Base-by-base conservation (phyloP, 2,113 vertebrate species). In the Hepsetus odoe region DNA sequence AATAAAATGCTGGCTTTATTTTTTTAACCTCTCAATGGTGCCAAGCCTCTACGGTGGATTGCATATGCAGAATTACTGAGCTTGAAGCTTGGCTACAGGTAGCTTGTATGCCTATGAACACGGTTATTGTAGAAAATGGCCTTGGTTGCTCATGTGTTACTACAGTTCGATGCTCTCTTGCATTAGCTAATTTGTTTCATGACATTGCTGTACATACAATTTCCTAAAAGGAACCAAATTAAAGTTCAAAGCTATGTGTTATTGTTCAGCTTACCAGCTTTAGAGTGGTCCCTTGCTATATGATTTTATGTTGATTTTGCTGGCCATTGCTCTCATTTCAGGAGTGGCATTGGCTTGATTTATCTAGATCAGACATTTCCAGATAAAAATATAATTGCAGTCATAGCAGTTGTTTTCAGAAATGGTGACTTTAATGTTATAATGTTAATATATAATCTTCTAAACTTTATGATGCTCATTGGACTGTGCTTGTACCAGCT, bases 1-100 rank as follows among this genome's bases (percentile, higher is more conserved):
- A 88, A 91, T 91, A 66, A 92, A 91, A 91, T 90, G 90, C 85
- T 79, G 79, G 85, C 86, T 88, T 89, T 86, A 76, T 86, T 88
- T 88, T 83, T 84, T 49, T 44, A 44, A 24, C 65, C 20, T 16
- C 26, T 22, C 76, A 79, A 76, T 88, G 83, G 85, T 82, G 70
- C 80, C 88, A 86, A 53, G 0, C 33, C 72, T 84, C 72, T 80
- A 82, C 84, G 77, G 80, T 82, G 76, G 86, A 55, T 72, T 77
- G 80, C 51, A 58, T 44, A 70, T 56, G 72, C 66, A 59, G 74
- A 76, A 76, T 81, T 70, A 56, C 72, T 72, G 44, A 56, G 62
- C 10, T 67, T 24, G 42, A 46, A 26, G 13, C 42, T 24, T 11
- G 28, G 16, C 28, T n/a, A n/a, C 16, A 44, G 55, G 65, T 35